Evolutionary conservation across 2,888 invertebrate species (phyloP), one percentile per base, ranked within the genome.

Genomic region (Meta bourneti): DNA sequence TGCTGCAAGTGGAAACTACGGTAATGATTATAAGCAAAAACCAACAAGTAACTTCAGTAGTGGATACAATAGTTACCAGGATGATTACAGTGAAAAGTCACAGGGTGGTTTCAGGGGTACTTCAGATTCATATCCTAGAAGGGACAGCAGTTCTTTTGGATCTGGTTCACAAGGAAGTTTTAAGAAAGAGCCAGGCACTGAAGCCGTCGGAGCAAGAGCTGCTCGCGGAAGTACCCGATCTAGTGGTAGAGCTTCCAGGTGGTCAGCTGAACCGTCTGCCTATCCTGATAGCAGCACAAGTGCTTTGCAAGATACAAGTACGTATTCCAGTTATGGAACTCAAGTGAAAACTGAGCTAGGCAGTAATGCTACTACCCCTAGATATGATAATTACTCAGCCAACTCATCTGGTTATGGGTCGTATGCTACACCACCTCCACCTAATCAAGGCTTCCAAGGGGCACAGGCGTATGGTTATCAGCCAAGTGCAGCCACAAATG

Each of bases 141-240:
- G 91, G 49, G 83, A 72, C 80, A 20, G 61, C 7, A 48, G 78
- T 7, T 34, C 78, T 8, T 85, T 74, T 48, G 80, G 91, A 4
- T 7, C 54, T 54, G 80, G 71, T n/a, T 19, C 90, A 9, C 90
- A 70, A 70, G 69, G 70, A n/a, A 77, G 81, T 16, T 80, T 86
- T 8, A 90, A 86, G 77, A 86, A 75, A n/a, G 90, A 90, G 19
- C 85, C 81, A 13, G 86, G 71, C 7, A 69, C 80, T n/a, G 77
- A 77, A 34, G 51, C 49, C 16, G 34, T 74, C 0, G 52, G 34
- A 13, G 20, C 8, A n/a, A 49, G 49, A 6, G 52, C 69, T 48
- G 75, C 48, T n/a, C 51, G 74, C 20, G 78, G 79, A 16, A 61
- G 34, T n/a, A 74, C 85, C 5, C 79, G 84, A 49, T 19, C 78